Percentiles rank a stretch among this genome's conserved stretches.
Conservation (phyloP, 2,888 invertebrate genomes). For the Ptychoptera albimana region DNA sequence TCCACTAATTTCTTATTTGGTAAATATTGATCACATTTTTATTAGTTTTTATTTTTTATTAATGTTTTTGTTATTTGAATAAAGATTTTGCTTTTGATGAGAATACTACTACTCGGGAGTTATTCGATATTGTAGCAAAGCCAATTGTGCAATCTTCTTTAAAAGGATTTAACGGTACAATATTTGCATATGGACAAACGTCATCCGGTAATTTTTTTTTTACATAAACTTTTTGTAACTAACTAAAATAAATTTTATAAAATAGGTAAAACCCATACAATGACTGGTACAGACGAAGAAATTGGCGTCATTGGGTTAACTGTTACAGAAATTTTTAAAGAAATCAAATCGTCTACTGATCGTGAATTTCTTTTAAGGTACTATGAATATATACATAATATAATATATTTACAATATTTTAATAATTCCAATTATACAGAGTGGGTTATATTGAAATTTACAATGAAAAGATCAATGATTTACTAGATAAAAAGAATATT, state of each 20-base stretch:
- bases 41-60: neutral
- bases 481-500: conserved; percentile 42
- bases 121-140: conserved; percentile 51
- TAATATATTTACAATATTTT: neutral
- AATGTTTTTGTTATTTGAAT: neutral
- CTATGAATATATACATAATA: neutral
- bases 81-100: conserved; percentile 58
- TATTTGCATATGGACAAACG: conserved; percentile 86
- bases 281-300: conserved; percentile 52
- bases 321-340: conserved; percentile 51
- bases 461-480: conserved; percentile 67
- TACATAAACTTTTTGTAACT: neutral
- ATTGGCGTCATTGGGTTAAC: conserved; percentile 63
- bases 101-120: conserved; percentile 37
- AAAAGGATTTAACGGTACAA: conserved; percentile 68
- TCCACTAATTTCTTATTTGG: conserved; percentile 13
- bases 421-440: conserved; percentile 31
- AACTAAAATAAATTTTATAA: neutral
- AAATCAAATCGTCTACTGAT: conserved; percentile 41
- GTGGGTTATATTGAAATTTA: conserved; percentile 81
- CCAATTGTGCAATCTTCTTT: conserved; percentile 56
- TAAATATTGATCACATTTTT: neutral
- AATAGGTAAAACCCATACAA: conserved; percentile 56
- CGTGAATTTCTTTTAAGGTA: conserved; percentile 61
- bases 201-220: conserved; percentile 46